phyloP scores from a whole-genome alignment of 2,888 invertebrate genomes.

The Acanthococcus lagerstroemiae region DNA sequence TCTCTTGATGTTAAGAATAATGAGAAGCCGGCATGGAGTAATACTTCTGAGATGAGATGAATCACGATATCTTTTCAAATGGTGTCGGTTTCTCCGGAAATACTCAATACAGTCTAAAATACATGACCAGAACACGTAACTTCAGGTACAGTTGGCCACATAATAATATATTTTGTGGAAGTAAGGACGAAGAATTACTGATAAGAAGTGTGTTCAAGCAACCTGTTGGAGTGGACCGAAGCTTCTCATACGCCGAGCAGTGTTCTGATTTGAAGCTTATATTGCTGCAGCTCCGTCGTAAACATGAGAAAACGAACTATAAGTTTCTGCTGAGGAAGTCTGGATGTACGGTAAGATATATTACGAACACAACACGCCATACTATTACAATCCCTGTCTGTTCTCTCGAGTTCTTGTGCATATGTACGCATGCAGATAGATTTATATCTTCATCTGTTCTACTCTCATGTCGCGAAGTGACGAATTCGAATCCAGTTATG shows the following conservation, averaged over 20 bases:
- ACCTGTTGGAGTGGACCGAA: constrained; percentile 1
- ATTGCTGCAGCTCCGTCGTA: background rate
- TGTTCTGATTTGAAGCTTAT: background rate
- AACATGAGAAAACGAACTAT: constrained; percentile 7
- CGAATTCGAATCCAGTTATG: no score
- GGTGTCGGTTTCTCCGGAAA: constrained; percentile 8
- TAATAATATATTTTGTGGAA: background rate
- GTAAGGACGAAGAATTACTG: background rate
- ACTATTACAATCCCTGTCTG: no score
- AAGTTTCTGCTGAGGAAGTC: constrained; percentile 1
- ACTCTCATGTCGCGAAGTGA: no score
- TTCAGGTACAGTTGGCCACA: constrained; percentile 10
- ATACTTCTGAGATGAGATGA: background rate
- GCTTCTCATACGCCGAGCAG: background rate
- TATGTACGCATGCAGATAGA: no score
- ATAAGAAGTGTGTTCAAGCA: background rate
- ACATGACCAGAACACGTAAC: constrained; percentile 5
- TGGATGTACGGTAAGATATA: background rate
- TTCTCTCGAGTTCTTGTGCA: no score
- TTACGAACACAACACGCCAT: no score
- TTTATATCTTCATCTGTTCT: no score
- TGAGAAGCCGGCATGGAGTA: background rate
- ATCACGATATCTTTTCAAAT: background rate
- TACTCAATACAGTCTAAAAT: constrained; percentile 12
- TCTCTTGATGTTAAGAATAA: background rate